phyloP scores from a whole-genome alignment of 2,797 vertebrate species.

The Protosalanx chinensis region DNA sequence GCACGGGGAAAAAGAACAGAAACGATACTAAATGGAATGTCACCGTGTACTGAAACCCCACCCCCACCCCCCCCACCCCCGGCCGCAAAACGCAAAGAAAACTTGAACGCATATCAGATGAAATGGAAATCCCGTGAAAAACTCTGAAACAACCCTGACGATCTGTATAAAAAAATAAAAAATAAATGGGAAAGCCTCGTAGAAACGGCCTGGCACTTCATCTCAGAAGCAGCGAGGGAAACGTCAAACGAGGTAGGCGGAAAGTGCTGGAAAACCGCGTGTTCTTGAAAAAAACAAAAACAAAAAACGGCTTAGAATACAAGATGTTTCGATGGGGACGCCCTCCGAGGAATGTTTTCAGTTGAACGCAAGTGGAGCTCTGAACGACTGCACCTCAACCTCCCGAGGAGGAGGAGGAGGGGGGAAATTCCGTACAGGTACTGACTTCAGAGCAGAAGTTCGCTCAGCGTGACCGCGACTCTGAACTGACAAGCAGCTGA shows the following conservation, averaged over 20 bases:
- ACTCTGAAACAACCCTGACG: not conserved
- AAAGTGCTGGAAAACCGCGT: not conserved
- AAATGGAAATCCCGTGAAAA: not conserved
- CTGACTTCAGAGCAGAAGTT: not conserved
- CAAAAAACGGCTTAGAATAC: not conserved
- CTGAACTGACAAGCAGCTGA: not conserved
- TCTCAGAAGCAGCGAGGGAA: not conserved
- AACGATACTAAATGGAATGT: slow-evolving; percentile 51
- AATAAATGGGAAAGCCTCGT: too few species aligned
- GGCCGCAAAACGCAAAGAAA: slow-evolving; percentile 21
- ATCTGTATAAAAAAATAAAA: too few species aligned
- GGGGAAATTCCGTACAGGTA: too few species aligned
- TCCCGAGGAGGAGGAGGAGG: not conserved
- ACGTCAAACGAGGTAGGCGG: not conserved
- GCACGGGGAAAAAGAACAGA: slow-evolving; percentile 46
- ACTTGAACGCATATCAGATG: not conserved
- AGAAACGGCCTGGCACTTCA: slow-evolving; percentile 7
- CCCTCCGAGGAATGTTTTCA: not conserved
- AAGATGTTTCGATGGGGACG: not conserved
- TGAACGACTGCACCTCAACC: not conserved
- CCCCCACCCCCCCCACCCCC: too few species aligned
- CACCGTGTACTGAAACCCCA: slow-evolving; percentile 22
- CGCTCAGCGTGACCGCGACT: not conserved
- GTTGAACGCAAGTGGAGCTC: not conserved
- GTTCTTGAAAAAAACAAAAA: not conserved